Base-by-base conservation (phyloP, 92 coral and sea anemone species). In the Micromussa lordhowensis region DNA sequence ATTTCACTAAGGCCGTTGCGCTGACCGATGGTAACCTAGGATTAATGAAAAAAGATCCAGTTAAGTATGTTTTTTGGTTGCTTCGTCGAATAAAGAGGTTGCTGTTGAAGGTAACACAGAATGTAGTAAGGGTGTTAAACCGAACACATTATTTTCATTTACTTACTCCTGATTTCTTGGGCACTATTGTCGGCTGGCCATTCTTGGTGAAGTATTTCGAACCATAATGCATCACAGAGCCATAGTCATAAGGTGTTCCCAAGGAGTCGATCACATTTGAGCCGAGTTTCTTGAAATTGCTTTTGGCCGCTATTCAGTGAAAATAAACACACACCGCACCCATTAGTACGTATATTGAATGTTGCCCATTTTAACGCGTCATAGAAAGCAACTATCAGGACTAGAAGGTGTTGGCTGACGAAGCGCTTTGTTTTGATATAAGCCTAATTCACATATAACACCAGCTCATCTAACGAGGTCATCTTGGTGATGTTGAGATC, bases 161-260 rank as follows among this genome's bases (percentile, higher is more conserved):
- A 80, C 83, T 58, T 59, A 80, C 83, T 34, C 83, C 83, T 6
- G 53, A 5, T 57, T 34, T 80, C 71, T 80, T 80, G 7, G 83
- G 51, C 72, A 80, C 55, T 58, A 80, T 80, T 5, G 83, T 80
- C 44, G 83, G 83, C 15, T 32, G 48, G 28, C 53, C 71, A 35
- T 58, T 80, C 54, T 80, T 80, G 54, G 54, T 49, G n/a, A 80
- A 80, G 49, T 58, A 80, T 34, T 19, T 80, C 13, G 53, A 19
- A n/a, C 83, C 83, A 34, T 80, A 80, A 59, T 80, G 83, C 83
- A 80, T 80, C 83, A 80, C 83, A 19, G 83, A 80, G 19, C 19
- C 72, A 80, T 80, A 80, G 58, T 80, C 83, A 38, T 80, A 80
- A 58, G 83, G 72, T 22, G 83, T 80, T 32, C 83, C 83, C 83